A percentile compares a stretch with the other conserved stretches of the same genome.
Evolutionary conservation across 2,113 vertebrate species (phyloP).

Genomic region (Haemorhous mexicanus): DNA sequence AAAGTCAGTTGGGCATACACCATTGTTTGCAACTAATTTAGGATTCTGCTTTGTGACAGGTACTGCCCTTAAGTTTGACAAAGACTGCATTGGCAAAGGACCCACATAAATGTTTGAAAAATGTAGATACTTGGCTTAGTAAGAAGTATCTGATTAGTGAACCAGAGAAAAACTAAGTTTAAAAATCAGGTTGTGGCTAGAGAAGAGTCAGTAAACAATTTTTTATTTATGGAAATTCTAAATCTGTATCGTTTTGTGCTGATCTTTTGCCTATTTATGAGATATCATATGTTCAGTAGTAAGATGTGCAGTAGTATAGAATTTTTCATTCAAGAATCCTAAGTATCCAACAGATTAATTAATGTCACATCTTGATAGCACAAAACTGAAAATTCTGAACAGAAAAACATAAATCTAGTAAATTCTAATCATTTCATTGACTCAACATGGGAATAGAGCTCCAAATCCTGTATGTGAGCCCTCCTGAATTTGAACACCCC

Average conservation of each 20-base stretch:
- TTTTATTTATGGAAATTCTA: background rate
- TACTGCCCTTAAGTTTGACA: background rate
- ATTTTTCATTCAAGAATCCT: background rate
- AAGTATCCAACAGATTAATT: background rate
- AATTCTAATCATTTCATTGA: background rate
- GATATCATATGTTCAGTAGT: background rate
- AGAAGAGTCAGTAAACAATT: background rate
- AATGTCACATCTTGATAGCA: background rate
- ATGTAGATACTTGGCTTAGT: background rate
- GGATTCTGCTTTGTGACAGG: background rate
- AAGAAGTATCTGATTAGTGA: background rate
- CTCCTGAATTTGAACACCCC: background rate
- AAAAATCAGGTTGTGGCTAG: background rate
- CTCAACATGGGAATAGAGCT: background rate
- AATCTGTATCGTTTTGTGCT: background rate
- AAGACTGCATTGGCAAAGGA: background rate
- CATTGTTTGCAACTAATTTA: background rate
- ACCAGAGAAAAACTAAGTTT: background rate
- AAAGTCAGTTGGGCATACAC: background rate
- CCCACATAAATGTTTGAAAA: background rate
- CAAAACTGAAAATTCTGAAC: background rate
- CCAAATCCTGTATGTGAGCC: background rate
- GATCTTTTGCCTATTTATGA: background rate
- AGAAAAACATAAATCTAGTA: background rate
- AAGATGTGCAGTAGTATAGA: background rate